Evolutionary conservation across 2,888 invertebrate genomes (phyloP), one percentile per base, ranked within the genome.

Genomic region (Exephanes ischioxanthus): DNA sequence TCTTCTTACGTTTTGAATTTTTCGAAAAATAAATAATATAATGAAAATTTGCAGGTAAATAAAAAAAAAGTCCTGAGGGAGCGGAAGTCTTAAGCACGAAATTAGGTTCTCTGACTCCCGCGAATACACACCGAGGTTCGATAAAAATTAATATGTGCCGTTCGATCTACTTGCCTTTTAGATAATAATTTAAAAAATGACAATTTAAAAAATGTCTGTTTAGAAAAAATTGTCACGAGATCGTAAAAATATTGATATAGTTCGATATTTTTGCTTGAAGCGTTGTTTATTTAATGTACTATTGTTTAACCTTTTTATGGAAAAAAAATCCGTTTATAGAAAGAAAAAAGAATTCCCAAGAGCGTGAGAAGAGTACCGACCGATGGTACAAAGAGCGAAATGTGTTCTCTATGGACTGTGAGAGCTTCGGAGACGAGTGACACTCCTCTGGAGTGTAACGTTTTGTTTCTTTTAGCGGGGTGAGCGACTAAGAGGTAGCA

Each of bases 381-480:
- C 78, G 73, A 76, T 63, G 11, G 37, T 66, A 51, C 48, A 53
- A 73, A 73, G 51, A 30, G 53, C 51, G 22, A 63, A 67, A 78
- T 51, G 78, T 58, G 22, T 53, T 48, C 67, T 73, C 77, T 66
- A 86, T 90, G 89, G 89, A 91, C 82, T 87, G 90, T 87, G 83
- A 83, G 87, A 87, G 86, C 90, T 86, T 77, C 87, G 87, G 90
- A 90, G 91, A 92, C 92, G 91, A 93, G 93, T 91, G 92, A 91
- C 93, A 91, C 92, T 93, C 89, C 89, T 88, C 90, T 91, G 89
- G 82, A 90, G 90, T 90, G 87, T 48, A 70, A 73, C 81, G 85
- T 77, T 77, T 75, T 68, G 51, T 70, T 68, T 63, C 68, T 37
- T 85, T 76, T 68, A 72, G 76, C 61, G 45, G 48, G 61, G 67